Evolutionary conservation across 2,113 vertebrate genomes (phyloP).

Genomic region (Ptilorrhoa leucosticta): DNA sequence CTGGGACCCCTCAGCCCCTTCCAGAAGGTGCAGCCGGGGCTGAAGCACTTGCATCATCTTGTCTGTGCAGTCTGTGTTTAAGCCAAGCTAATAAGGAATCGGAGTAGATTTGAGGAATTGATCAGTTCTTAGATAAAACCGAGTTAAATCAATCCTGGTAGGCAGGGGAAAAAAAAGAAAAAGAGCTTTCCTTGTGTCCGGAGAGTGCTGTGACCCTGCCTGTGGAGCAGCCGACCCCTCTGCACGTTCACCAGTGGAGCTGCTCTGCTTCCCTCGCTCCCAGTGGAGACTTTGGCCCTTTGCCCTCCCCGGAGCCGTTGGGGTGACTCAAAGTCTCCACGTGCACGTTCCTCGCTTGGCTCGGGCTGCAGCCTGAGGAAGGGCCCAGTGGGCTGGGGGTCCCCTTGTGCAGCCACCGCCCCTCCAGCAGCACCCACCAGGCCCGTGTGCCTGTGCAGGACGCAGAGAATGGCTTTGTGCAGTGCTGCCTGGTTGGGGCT

Average conservation of each 20-base stretch:
- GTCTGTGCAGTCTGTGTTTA: not conserved
- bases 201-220: not conserved
- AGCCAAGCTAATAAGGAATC: not conserved
- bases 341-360: fast-evolving
- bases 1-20: not conserved
- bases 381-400: fast-evolving
- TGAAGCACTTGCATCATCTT: not conserved
- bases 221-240: not conserved
- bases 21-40: fast-evolving
- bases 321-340: not conserved
- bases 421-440: not conserved
- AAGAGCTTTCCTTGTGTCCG: not conserved
- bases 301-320: fast-evolving
- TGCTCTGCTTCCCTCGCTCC: fast-evolving
- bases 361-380: not conserved
- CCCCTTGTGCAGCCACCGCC: not conserved
- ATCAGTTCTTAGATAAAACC: not conserved
- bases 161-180: not conserved
- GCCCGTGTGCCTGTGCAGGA: fast-evolving
- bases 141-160: not conserved
- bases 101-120: not conserved
- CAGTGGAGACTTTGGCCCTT: not conserved
- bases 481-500: fast-evolving
- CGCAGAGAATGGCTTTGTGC: not conserved
- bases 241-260: fast-evolving